phyloP scores from a whole-genome alignment of 2,797 vertebrate genomes.

The Myotis vivesi region DNA sequence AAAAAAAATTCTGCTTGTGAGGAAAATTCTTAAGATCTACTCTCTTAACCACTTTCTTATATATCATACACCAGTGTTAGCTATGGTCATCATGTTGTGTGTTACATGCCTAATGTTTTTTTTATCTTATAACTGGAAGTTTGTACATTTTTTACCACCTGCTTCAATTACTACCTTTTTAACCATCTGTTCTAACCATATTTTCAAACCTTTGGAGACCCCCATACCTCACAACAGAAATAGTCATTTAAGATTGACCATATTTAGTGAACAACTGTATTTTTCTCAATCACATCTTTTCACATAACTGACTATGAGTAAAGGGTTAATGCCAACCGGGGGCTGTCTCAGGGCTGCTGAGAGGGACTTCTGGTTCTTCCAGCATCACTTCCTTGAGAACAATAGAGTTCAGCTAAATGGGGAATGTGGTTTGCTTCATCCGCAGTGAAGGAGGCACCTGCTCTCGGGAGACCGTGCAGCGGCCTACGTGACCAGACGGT shows the following conservation, averaged over 20 bases:
- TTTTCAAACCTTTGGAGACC: neutral
- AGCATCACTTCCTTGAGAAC: constrained; percentile 1
- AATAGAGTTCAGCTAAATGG: neutral
- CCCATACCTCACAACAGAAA: neutral
- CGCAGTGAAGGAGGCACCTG: neutral
- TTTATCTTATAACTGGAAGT: neutral
- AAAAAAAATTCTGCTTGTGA: neutral
- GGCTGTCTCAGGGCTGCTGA: neutral
- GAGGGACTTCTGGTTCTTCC: neutral
- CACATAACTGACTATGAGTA: neutral
- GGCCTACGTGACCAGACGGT: neutral
- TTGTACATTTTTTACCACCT: neutral
- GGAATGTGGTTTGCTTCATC: neutral
- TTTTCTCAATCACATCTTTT: neutral
- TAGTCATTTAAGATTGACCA: neutral
- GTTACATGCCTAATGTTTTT: neutral
- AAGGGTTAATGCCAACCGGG: neutral
- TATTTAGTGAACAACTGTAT: neutral
- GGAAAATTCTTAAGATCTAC: neutral
- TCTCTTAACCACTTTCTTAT: neutral
- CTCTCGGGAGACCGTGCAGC: too few relatives aligned
- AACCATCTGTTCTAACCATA: neutral
- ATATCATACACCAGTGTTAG: neutral
- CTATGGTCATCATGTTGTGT: neutral
- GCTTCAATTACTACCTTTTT: neutral